Conservation (phyloP, 2,113 vertebrate genomes). For the Naja naja region DNA sequence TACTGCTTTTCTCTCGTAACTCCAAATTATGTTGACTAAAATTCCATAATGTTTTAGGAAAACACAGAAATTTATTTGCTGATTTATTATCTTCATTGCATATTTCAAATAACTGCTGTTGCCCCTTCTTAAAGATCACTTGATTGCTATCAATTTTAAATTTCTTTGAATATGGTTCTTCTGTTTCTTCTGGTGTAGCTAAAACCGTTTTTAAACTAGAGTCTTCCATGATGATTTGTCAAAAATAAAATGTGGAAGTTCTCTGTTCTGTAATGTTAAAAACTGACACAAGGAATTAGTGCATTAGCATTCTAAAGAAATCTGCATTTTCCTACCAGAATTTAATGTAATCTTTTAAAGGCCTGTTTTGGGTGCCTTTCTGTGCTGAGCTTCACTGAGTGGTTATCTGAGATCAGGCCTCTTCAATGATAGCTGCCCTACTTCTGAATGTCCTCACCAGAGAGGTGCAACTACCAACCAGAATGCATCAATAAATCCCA, state of each 20-base stretch:
- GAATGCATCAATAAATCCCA: background rate
- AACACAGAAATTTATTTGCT: background rate
- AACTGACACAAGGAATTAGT: conserved; percentile 19
- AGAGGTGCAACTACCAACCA: background rate
- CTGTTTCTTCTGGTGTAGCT: conserved; percentile 20
- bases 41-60: conserved; percentile 30
- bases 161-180: conserved; percentile 35
- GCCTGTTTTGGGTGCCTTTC: background rate
- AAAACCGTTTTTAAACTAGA: conserved; percentile 12
- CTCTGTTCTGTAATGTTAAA: conserved; percentile 44
- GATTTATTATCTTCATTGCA: background rate
- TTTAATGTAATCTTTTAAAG: background rate
- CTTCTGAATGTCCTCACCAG: background rate
- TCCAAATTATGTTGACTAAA: background rate
- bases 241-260: background rate
- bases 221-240: conserved; percentile 42
- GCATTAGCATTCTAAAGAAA: background rate
- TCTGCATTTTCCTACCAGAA: background rate
- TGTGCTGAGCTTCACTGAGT: background rate
- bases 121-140: background rate
- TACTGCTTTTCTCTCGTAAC: conserved; percentile 22
- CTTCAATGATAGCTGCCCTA: background rate
- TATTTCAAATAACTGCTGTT: conserved; percentile 19
- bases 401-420: background rate
- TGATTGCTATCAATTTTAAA: conserved; percentile 40